Conservation (phyloP, 2,797 vertebrate species). For the Epinephelus coioides region DNA sequence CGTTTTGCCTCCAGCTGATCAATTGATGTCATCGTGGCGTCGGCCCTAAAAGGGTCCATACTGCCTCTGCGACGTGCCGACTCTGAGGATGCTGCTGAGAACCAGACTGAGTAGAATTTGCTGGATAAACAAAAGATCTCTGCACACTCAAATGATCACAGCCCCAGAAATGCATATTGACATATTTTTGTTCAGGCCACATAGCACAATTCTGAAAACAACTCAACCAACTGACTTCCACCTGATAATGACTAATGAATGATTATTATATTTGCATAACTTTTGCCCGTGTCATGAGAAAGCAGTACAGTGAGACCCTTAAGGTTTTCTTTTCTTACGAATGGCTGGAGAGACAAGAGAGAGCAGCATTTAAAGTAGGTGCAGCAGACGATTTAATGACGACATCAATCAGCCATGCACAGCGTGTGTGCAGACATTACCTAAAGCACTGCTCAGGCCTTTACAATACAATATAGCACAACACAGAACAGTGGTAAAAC, state of each 20-base stretch:
- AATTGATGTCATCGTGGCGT: no score
- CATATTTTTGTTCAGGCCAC: conserved; percentile 27
- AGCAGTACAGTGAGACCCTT: conserved; percentile 12
- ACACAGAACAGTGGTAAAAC: neutral
- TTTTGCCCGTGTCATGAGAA: conserved; percentile 48
- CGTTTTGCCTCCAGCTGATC: no score
- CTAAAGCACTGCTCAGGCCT: conserved; percentile 10
- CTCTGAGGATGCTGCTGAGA: no score
- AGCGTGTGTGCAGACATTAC: conserved; percentile 20
- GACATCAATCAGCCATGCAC: conserved; percentile 48
- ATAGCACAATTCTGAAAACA: conserved; percentile 18
- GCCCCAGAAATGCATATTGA: conserved; percentile 12
- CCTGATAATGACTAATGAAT: conserved; percentile 56
- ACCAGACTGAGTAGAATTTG: neutral
- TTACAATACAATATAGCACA: neutral
- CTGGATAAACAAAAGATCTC: conserved; percentile 8
- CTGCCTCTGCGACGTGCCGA: no score
- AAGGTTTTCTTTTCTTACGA: conserved; percentile 22
- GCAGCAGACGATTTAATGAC: conserved; percentile 52
- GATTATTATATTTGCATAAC: conserved; percentile 56
- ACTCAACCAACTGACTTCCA: conserved; percentile 23
- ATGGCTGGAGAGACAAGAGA: conserved; percentile 49
- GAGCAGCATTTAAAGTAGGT: conserved; percentile 52
- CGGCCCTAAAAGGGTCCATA: no score
- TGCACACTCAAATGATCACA: neutral